phyloP scores from a whole-genome alignment of 1,140 invertebrate species.

The Phenacoccus solenopsis region DNA sequence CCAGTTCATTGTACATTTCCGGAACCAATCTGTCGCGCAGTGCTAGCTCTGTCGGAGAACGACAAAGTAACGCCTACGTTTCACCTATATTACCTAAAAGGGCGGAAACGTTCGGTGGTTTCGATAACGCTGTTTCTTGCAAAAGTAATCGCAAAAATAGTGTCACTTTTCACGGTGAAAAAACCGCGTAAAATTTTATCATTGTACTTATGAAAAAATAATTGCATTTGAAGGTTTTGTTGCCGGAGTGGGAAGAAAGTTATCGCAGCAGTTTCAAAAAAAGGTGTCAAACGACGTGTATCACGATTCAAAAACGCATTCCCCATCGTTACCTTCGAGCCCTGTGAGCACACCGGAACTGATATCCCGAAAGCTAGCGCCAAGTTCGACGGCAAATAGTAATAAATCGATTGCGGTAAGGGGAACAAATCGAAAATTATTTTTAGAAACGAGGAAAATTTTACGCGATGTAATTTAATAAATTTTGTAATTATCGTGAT shows the following conservation, averaged over 20 bases:
- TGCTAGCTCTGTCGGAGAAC: constrained; percentile 81
- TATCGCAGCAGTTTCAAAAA: constrained; percentile 7
- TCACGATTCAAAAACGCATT: constrained; percentile 10
- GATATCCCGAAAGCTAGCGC: not conserved
- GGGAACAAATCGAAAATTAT: not conserved
- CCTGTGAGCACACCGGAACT: not conserved
- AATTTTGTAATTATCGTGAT: no score
- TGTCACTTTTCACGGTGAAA: no score
- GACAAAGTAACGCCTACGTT: constrained; percentile 66
- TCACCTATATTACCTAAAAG: constrained; percentile 73
- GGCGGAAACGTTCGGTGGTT: constrained; percentile 89
- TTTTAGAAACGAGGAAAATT: not conserved
- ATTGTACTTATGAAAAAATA: no score
- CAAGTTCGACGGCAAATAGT: not conserved
- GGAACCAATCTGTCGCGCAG: constrained; percentile 70
- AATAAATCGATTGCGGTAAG: not conserved
- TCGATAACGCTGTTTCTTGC: constrained; percentile 49
- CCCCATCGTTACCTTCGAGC: constrained; percentile 3
- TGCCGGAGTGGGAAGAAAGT: not conserved
- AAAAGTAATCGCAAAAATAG: constrained; percentile 6
- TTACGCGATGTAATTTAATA: not conserved
- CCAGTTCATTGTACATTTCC: constrained; percentile 51
- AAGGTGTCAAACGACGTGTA: not conserved
- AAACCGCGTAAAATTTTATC: no score
- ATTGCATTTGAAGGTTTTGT: not conserved